A percentile compares a stretch with the other conserved stretches of the same genome.
These are phyloP conservation scores for Hylia prasina DNA, from an alignment of 2,113 vertebrate genomes.

Conservation along the genomic window DNA sequence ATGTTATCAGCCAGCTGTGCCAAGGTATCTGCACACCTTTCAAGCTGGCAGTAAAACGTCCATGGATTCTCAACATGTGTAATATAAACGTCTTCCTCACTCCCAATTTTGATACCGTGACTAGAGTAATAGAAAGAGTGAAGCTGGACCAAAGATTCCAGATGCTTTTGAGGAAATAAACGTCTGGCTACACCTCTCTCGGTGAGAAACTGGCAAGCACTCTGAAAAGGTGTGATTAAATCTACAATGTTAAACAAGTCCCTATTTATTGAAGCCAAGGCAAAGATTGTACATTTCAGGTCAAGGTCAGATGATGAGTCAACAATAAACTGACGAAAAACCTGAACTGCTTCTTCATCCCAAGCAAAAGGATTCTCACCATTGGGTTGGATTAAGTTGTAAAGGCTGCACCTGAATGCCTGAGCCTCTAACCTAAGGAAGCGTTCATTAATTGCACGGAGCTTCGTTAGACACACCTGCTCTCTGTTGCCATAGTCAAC, in stretches of 20 bases:
- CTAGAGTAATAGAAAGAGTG: constrained; percentile 87
- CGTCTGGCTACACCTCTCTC: constrained; percentile 68
- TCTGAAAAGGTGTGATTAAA: constrained; percentile 89
- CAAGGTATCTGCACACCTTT: constrained; percentile 73
- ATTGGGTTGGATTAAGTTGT: constrained; percentile 79
- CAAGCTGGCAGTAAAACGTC: constrained; percentile 88
- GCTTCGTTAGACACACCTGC: constrained; percentile 68
- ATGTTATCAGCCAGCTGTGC: constrained; percentile 73
- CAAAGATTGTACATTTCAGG: constrained; percentile 89
- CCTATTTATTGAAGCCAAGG: constrained; percentile 78
- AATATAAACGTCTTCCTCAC: constrained; percentile 81
- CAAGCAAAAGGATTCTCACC: constrained; percentile 76
- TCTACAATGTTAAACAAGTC: constrained; percentile 86
- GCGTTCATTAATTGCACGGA: constrained; percentile 71
- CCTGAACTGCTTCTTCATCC: constrained; percentile 69
- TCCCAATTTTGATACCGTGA: constrained; percentile 85
- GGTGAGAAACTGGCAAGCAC: constrained; percentile 76
- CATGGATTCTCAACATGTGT: constrained; percentile 75
- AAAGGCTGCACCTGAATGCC: constrained; percentile 91
- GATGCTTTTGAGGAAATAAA: constrained; percentile 54
- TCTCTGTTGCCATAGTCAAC: constrained; percentile 88
- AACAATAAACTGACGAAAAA: constrained; percentile 82
- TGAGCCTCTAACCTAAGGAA: constrained; percentile 83
- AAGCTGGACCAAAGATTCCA: constrained; percentile 72
- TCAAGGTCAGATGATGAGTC: constrained; percentile 55